Conservation (phyloP, 2,113 vertebrate species). For the Crotalus horridus region DNA sequence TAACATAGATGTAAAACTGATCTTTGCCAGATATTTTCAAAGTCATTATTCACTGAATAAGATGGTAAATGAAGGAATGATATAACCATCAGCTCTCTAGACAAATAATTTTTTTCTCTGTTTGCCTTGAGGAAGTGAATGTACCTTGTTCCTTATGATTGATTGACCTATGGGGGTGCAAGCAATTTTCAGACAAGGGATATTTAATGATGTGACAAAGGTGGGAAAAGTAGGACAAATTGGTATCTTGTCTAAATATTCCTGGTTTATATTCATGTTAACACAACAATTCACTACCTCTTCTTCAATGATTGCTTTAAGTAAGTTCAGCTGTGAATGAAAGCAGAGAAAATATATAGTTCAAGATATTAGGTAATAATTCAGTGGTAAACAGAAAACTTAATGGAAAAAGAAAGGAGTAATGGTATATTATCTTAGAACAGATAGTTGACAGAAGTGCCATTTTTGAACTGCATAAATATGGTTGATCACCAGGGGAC, state of each 20-base stretch:
- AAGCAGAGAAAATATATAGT: too few species aligned
- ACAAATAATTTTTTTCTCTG: conserved; percentile 25
- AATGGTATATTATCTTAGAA: not conserved
- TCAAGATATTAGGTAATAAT: not conserved
- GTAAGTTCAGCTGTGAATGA: not conserved
- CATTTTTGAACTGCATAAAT: not conserved
- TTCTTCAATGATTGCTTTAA: fast-evolving
- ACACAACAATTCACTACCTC: not conserved
- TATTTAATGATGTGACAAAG: not conserved
- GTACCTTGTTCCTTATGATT: conserved; percentile 39
- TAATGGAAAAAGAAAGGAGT: not conserved
- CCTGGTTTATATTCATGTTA: not conserved
- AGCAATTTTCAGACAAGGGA: conserved; percentile 2
- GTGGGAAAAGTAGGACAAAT: not conserved
- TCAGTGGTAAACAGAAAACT: not conserved
- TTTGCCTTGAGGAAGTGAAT: conserved; percentile 32
- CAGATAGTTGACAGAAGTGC: not conserved
- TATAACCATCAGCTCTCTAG: conserved; percentile 31
- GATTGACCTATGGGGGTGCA: conserved; percentile 22
- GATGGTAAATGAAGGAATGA: conserved; percentile 36
- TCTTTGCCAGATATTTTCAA: conserved; percentile 29
- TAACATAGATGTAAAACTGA: not conserved
- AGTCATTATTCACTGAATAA: conserved; percentile 41
- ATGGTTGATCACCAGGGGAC: not conserved
- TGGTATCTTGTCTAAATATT: not conserved